Conservation (phyloP, 2,113 vertebrate genomes). For the Phalacrocorax pelagicus region DNA sequence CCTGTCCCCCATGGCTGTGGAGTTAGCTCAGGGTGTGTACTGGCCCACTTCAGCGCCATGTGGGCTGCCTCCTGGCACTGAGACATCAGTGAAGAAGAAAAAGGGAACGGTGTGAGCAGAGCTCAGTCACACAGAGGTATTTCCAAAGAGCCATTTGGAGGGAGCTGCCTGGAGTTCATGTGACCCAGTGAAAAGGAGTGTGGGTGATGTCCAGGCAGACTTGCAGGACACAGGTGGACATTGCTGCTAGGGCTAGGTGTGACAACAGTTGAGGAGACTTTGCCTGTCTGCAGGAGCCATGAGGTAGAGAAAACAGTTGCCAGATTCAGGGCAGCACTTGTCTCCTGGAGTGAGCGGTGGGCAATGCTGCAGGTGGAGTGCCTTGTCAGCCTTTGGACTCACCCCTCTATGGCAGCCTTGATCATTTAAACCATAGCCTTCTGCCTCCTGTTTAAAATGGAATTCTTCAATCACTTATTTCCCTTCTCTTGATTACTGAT, state of each 20-base stretch:
- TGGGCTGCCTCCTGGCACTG: fast-evolving
- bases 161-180: not conserved
- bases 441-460: not conserved
- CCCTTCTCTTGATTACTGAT: not conserved
- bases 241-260: not conserved
- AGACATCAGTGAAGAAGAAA: not conserved
- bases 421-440: not conserved
- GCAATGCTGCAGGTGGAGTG: not conserved
- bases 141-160: not conserved
- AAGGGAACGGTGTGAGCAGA: not conserved
- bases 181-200: not conserved
- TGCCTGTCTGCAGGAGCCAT: not conserved
- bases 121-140: not conserved
- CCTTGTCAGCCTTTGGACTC: not conserved
- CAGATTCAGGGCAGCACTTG: not conserved
- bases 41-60: not conserved
- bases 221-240: not conserved
- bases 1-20: not conserved
- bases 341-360: not conserved
- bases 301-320: not conserved
- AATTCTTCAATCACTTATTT: not conserved
- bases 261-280: not conserved
- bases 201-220: not conserved
- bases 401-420: not conserved
- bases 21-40: not conserved